Evolutionary conservation across 1,140 invertebrate genomes (phyloP), one percentile per base, ranked within the genome.

Genomic region (Drosophila burlai): DNA sequence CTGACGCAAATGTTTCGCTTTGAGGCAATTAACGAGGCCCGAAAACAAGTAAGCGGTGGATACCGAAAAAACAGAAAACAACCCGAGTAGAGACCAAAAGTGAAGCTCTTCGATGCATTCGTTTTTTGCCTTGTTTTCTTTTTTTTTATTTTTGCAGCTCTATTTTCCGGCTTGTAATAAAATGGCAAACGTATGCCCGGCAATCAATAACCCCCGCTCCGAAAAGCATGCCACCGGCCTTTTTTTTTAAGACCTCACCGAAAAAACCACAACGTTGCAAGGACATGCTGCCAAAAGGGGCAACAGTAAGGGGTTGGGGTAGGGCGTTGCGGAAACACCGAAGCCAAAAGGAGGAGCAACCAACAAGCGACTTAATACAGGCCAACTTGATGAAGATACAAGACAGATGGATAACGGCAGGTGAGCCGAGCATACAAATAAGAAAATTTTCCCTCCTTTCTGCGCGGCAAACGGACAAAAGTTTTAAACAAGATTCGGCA

Each of bases 1-100:
- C 78, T 76, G 85, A 85, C 81, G 86, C 85, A 85, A 90, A 90
- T 89, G 85, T 90, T 89, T 89, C 85, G 85, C 87, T 90, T 90
- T 89, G 69, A 76, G 81, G 85, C 85, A 90, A 90, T 90, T 90
- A 90, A 90, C 85, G 78, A 81, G 75, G 74, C 66, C 73, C 68
- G 73, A 87, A 76, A 71, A 76, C 55, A 59, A 43, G 55, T 26
- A 36, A 64, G 31, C 13, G 50, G 42, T 43, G 38, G 49, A 38
- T 36, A 5, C 26, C 7, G 15, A 16, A 47, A 15, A 21, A 24
- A 29, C 61, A 81, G 66, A 46, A 54, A 61, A 18, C 57, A 66
- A 52, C 3, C 26, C 8, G 29, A 69, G 43, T 36, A 21, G 13
- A 69, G 57, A 76, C 75, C 61, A 76, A 66, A 66, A 67, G 63